Percentiles rank a stretch among this genome's conserved stretches.
phyloP scores from a whole-genome alignment of 1,140 invertebrate species.

The Sinella curviseta region DNA sequence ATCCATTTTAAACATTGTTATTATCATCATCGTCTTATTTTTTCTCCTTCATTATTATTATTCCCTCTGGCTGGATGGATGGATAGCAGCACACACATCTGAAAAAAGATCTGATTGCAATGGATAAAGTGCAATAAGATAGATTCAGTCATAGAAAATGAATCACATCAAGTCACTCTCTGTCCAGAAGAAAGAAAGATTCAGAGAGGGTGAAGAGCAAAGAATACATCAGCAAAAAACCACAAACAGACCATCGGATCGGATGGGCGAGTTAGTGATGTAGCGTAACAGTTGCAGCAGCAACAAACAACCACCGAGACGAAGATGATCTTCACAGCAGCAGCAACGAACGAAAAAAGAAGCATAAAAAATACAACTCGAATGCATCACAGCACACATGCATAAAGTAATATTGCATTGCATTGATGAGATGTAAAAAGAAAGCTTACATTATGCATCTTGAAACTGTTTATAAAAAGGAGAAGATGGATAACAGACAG shows the following conservation, averaged over 20 bases:
- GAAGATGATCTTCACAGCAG: too few species aligned
- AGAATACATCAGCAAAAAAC: neutral
- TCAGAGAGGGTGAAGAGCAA: too few species aligned
- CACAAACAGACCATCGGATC: neutral
- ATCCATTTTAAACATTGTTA: neutral
- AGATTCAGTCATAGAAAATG: neutral
- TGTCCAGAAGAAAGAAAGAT: neutral
- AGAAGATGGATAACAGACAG: slow-evolving; percentile 9
- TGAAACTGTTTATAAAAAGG: neutral
- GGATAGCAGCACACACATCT: too few species aligned
- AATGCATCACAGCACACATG: neutral
- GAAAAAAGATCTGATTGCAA: neutral
- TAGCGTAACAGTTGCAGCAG: too few species aligned
- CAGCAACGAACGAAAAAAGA: too few species aligned
- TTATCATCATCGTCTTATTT: neutral
- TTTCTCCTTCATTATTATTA: neutral
- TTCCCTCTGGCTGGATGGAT: neutral
- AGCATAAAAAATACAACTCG: neutral
- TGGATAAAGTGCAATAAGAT: neutral
- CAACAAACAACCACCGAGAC: too few species aligned
- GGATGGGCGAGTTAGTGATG: too few species aligned
- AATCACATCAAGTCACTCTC: neutral
- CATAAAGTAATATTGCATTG: too few species aligned
- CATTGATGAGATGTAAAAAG: too few species aligned
- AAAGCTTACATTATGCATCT: neutral